Evolutionary conservation across 2,888 invertebrate genomes (phyloP).

Genomic region (Philereme vetulata): DNA sequence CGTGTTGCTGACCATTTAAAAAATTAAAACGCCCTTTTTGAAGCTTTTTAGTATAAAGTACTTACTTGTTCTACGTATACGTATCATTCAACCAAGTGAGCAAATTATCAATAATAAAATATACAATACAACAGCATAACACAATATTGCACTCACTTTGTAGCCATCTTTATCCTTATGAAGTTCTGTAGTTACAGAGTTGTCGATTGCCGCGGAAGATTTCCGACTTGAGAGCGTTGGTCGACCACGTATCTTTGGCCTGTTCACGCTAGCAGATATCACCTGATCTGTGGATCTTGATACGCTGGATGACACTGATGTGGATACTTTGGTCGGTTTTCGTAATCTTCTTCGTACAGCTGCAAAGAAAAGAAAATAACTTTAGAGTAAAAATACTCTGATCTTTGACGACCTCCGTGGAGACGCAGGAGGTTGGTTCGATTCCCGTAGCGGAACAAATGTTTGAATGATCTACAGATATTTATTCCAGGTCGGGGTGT

Average conservation of each 20-base stretch:
- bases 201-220: conserved; percentile 80
- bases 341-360: conserved; percentile 87
- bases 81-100: no score
- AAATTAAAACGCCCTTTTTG: no score
- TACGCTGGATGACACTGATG: conserved; percentile 86
- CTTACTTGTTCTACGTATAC: no score
- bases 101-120: no score
- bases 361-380: conserved; percentile 53
- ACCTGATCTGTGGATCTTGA: conserved; percentile 83
- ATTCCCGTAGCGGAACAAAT: no score
- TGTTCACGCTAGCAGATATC: conserved; percentile 84
- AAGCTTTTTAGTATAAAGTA: no score
- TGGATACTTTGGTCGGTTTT: conserved; percentile 85
- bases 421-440: no score
- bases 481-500: no score
- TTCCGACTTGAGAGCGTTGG: conserved; percentile 84
- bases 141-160: conserved; percentile 72
- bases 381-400: conserved; percentile 13
- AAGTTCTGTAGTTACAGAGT: conserved; percentile 81
- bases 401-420: neutral
- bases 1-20: no score
- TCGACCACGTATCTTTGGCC: conserved; percentile 85
- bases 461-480: no score
- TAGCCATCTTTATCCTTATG: conserved; percentile 89
- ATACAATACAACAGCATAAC: no score